Base-by-base conservation (phyloP, 2,797 vertebrate genomes). In the Poecilia gillii region DNA sequence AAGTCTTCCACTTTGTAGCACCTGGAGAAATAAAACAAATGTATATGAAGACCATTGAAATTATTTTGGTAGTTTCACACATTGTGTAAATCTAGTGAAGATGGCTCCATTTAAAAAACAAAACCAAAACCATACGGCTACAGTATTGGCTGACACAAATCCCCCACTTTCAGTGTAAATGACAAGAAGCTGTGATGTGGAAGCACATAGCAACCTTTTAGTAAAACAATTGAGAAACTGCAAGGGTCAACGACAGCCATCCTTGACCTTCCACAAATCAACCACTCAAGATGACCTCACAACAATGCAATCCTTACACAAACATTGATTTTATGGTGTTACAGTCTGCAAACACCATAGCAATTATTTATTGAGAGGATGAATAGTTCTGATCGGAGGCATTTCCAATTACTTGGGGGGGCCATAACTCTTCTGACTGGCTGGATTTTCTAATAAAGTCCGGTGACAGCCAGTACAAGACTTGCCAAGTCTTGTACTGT, bases 1-100 rank as follows among this genome's bases (percentile, higher is more conserved):
- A 53, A 57, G 64, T 36, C 78, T 77, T 85, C 76, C 81, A 83
- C 77, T 73, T 78, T 81, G 81, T n/a, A 79, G 81, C 81, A 90
- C 89, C 94, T 95, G 78, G 16, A 41, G 33, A 55, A 41, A 31
- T 80, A 62, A 28, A 71, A 85, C 49, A 4, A 74, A 83, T 36
- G 25, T 72, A 46, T 20, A 74, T 79, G 6, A 74, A 84, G 82
- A 75, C 36, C 45, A 88, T 31, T 55, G 25, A 87, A 41, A 28
- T 0, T 2, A 0, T 70, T 41, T 83, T 20, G 23, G 62, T 71
- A 72, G 23, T 75, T 68, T 47, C 14, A 83, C 6, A 51, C 9
- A 64, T 53, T 57, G 39, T 1, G 18, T 81, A 59, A 80, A 45
- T 41, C n/a, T 55, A 51, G 6, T 4, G 64, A 51, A 76, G 4